A percentile compares a stretch with the other conserved stretches of the same genome.
Conservation (phyloP, 2,888 invertebrate genomes). For the Drosophila antonietae region DNA sequence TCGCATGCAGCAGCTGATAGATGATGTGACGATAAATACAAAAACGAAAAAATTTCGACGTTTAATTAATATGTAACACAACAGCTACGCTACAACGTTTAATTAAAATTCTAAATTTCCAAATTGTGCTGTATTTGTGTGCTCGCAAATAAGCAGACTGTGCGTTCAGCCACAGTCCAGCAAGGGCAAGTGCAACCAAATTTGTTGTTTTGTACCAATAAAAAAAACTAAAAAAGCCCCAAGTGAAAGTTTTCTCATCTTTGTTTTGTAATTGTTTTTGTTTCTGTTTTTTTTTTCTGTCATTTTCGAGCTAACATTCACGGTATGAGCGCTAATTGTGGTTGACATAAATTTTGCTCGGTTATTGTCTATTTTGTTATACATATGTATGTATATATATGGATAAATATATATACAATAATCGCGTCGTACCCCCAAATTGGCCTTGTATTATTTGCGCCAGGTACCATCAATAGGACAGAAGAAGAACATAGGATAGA, state of each 20-base stretch:
- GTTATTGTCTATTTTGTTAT: constrained; percentile 47
- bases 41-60: constrained; percentile 57
- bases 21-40: constrained; percentile 72
- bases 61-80: constrained; percentile 64
- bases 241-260: constrained; percentile 75
- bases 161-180: constrained; percentile 47
- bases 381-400: constrained; percentile 21
- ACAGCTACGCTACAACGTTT: constrained; percentile 56
- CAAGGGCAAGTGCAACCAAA: constrained; percentile 53
- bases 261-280: constrained; percentile 76
- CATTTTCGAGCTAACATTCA: constrained; percentile 55
- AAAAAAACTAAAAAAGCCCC: constrained; percentile 35
- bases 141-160: constrained; percentile 44
- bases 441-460: constrained; percentile 73
- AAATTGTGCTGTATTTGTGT: constrained; percentile 54
- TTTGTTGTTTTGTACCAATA: constrained; percentile 31
- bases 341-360: constrained; percentile 56
- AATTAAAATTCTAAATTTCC: constrained; percentile 68
- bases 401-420: constrained; percentile 17
- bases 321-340: constrained; percentile 41
- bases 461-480: constrained; percentile 70
- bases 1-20: constrained; percentile 63
- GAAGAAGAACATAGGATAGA: constrained; percentile 30
- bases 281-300: constrained; percentile 48
- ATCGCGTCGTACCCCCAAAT: constrained; percentile 60